Percentiles rank a stretch among this genome's conserved stretches.
These are phyloP conservation scores for Pontoporia blainvillei DNA, from an alignment of 2,113 vertebrate genomes.

Conservation along the genomic window DNA sequence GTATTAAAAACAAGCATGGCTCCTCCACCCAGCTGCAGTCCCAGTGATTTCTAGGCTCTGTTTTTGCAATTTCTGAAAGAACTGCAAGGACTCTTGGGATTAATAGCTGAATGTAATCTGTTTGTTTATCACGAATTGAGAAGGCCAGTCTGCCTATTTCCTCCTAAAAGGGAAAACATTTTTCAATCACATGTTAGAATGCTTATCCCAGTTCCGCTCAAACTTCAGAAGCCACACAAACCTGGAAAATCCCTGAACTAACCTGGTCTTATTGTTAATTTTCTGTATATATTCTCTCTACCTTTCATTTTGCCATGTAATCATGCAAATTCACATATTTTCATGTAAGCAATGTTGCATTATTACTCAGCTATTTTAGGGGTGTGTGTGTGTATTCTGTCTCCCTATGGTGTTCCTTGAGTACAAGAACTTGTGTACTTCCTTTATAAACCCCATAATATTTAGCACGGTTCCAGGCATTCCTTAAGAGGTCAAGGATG, in stretches of 20 bases:
- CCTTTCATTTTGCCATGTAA: neutral
- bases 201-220: neutral
- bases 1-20: neutral
- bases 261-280: neutral
- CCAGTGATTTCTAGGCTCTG: neutral
- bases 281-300: neutral
- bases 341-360: neutral
- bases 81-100: conserved; percentile 8
- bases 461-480: neutral
- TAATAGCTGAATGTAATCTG: conserved; percentile 12
- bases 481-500: neutral
- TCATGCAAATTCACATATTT: neutral
- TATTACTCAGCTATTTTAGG: neutral
- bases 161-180: neutral
- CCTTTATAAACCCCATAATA: neutral
- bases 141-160: neutral
- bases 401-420: neutral
- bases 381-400: neutral
- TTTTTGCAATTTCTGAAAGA: conserved; percentile 17
- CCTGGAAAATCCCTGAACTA: neutral
- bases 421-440: neutral
- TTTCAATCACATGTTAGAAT: neutral
- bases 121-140: conserved; percentile 12
- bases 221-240: neutral
- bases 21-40: neutral